Evolutionary conservation across 2,113 vertebrate genomes (phyloP).

Genomic region (Proteles cristata): DNA sequence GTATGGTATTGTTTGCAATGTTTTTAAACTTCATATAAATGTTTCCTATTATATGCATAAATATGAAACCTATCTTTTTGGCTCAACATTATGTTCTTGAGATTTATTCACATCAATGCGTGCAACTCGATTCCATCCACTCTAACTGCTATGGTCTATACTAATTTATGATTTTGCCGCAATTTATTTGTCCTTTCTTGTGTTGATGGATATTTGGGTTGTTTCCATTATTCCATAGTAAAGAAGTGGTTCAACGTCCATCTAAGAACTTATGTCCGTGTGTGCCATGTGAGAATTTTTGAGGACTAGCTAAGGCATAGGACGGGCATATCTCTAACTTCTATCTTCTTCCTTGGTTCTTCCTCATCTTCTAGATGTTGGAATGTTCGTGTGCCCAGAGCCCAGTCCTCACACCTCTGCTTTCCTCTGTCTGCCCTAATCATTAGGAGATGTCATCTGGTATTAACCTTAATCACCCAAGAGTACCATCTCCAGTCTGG

Average conservation of each 20-base stretch:
- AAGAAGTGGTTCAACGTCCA: not conserved
- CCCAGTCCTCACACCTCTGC: not conserved
- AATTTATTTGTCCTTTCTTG: not conserved
- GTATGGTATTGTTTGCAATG: not conserved
- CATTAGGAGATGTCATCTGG: no score
- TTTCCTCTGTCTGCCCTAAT: not conserved
- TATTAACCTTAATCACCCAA: not conserved
- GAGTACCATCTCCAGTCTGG: not conserved
- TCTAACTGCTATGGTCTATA: not conserved
- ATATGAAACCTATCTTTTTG: not conserved
- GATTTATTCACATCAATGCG: not conserved
- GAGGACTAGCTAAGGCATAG: not conserved
- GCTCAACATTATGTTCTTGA: not conserved
- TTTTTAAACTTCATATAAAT: not conserved
- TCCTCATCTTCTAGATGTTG: not conserved
- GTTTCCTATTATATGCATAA: not conserved
- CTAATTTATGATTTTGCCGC: not conserved
- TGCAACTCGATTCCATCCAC: not conserved
- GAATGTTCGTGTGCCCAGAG: no score
- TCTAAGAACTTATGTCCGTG: not conserved
- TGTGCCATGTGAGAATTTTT: not conserved
- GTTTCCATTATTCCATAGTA: not conserved
- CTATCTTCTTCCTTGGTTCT: not conserved
- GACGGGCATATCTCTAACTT: accelerated
- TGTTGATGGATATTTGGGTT: not conserved